phyloP scores from a whole-genome alignment of 2,797 vertebrate species.

The Champsocephalus gunnari region DNA sequence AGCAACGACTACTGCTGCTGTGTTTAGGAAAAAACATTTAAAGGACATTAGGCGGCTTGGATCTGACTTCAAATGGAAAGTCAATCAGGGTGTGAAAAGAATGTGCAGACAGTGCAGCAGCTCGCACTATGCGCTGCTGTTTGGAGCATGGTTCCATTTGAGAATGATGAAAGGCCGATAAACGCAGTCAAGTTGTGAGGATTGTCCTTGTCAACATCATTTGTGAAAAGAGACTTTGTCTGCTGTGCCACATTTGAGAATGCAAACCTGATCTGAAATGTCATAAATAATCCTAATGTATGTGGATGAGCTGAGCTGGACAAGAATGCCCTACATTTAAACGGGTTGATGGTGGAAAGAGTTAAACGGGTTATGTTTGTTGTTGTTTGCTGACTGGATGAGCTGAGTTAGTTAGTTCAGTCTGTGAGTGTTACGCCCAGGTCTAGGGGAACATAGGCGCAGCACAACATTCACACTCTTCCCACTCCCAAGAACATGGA shows the following conservation, averaged over 20 bases:
- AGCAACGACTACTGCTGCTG: conserved; percentile 61
- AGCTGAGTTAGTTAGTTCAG: conserved; percentile 27
- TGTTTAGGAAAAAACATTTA: conserved; percentile 82
- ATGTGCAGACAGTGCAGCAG: conserved; percentile 42
- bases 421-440: conserved; percentile 15
- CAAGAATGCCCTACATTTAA: neutral
- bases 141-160: conserved; percentile 58
- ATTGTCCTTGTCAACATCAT: conserved; percentile 65
- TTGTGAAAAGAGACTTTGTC: conserved; percentile 53
- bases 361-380: conserved; percentile 34
- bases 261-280: conserved; percentile 38
- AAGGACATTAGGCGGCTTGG: conserved; percentile 80
- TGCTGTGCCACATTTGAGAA: conserved; percentile 34
- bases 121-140: conserved; percentile 46
- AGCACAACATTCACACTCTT: no score
- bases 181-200: conserved; percentile 52
- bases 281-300: conserved; percentile 28
- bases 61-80: conserved; percentile 80
- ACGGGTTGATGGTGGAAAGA: neutral
- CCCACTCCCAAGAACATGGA: no score
- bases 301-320: conserved; percentile 5
- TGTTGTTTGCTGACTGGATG: conserved; percentile 45
- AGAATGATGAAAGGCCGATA: conserved; percentile 63
- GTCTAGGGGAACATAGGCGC: no score
- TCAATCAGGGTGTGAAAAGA: conserved; percentile 77